Conservation (phyloP, 2,888 invertebrate genomes). For the Scelioninae gen. 2 region DNA sequence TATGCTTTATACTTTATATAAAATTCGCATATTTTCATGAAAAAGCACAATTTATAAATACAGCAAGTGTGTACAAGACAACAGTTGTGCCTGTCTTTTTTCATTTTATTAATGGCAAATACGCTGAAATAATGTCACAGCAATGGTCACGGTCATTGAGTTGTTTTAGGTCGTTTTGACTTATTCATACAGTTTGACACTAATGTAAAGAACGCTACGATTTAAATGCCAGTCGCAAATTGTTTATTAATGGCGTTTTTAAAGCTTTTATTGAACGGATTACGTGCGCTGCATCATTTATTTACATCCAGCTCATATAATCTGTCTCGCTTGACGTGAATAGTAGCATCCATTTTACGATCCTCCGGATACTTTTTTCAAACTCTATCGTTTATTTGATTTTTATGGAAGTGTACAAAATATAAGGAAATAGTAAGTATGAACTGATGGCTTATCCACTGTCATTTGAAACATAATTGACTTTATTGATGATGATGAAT, state of each 20-base stretch:
- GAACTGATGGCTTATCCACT: too few relatives aligned
- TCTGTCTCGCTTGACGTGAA: conserved; percentile 38
- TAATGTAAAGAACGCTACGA: conserved; percentile 15
- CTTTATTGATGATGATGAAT: too few relatives aligned
- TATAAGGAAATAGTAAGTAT: not conserved
- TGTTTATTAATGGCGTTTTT: conserved; percentile 39
- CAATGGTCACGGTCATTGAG: conserved; percentile 16
- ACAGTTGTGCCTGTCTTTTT: too few relatives aligned
- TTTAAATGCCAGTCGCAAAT: conserved; percentile 31
- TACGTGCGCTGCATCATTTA: conserved; percentile 30
- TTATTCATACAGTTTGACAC: conserved; percentile 28
- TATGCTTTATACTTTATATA: too few relatives aligned
- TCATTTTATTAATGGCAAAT: too few relatives aligned
- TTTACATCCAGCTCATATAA: conserved; percentile 33
- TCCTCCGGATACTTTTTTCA: conserved; percentile 7
- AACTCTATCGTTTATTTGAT: not conserved
- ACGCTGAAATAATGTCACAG: conserved; percentile 4
- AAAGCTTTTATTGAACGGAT: conserved; percentile 34
- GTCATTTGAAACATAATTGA: too few relatives aligned
- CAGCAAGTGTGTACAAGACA: too few relatives aligned
- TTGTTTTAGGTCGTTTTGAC: conserved; percentile 15
- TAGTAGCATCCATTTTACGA: conserved; percentile 31
- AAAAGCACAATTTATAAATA: too few relatives aligned
- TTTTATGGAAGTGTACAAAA: not conserved
- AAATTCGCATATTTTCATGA: too few relatives aligned